Base-by-base conservation (phyloP, 2,113 vertebrate genomes). In the Xiphophorus couchianus region DNA sequence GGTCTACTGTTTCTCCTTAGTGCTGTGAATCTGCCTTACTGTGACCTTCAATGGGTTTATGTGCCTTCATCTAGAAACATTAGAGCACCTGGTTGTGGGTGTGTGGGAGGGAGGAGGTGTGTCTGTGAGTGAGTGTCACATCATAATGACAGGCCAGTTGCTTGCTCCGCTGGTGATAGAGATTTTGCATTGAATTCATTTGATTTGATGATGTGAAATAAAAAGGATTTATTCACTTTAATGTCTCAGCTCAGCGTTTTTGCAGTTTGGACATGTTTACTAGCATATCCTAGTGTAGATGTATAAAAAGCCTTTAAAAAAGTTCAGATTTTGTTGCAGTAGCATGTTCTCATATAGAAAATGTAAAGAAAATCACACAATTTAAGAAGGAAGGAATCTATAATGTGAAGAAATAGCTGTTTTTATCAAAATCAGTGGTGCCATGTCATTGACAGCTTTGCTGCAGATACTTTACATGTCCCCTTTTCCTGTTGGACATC, bases 11-110 rank as follows among this genome's bases (percentile, higher is more conserved):
- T 82, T 86, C 86, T 86, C 81, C 78, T 86, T 89, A 93, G 87
- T 93, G 93, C 92, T 94, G 90, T 93, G 90, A 91, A 90, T 94
- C 89, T 95, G 94, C 94, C 94, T 95, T 94, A 95, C 92, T 93
- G 92, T 93, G 90, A 92, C 91, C 93, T 92, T 89, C 82, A 89
- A 91, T 93, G 88, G 93, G 91, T 93, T 93, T 91, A 91, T 91
- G 94, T 95, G 94, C 94, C 94, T 95, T 95, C 93, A 93, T 94
- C 79, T 93, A 93, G 90, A 89, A 76, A 90, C 89, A 90, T 87
- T 88, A 89, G 81, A 90, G 83, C 83, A 89, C 86, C 82, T 91
- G 87, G 84, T 74, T 74, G 70, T 80, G 74, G 67, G 63, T 39
- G 29, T 30, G 62, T 70, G 76, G 30, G 80, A 54, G 71, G 33